Conservation (phyloP, 1,140 invertebrate genomes). For the Halictus rubicundus region DNA sequence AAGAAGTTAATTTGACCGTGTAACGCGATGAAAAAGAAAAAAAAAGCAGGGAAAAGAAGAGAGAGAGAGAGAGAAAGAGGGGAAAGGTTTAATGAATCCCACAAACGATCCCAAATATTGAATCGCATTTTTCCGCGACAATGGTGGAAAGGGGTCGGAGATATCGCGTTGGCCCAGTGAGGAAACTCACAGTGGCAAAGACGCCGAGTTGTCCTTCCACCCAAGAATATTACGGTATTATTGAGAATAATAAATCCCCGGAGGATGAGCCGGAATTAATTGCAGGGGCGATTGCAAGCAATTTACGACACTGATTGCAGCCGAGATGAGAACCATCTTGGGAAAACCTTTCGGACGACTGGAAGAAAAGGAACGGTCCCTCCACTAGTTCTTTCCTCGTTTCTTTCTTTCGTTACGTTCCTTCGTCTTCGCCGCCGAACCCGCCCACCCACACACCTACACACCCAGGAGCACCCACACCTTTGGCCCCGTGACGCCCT, state of each 20-base stretch:
- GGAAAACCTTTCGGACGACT: constrained; percentile 66
- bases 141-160: background rate
- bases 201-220: constrained; percentile 36
- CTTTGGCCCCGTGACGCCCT: constrained; percentile 2
- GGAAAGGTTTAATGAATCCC: background rate
- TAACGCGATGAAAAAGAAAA: background rate
- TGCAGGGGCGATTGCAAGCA: constrained; percentile 71
- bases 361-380: constrained; percentile 66
- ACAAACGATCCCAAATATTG: constrained; percentile 10
- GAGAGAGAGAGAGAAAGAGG: too few species aligned
- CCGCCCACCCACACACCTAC: background rate
- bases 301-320: constrained; percentile 73
- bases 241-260: constrained; percentile 71
- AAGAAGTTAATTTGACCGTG: background rate
- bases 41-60: too few species aligned
- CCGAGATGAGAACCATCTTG: constrained; percentile 71
- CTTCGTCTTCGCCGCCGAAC: constrained; percentile 1
- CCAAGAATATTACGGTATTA: constrained; percentile 68
- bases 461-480: constrained; percentile 19
- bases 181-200: constrained; percentile 15
- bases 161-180: constrained; percentile 16
- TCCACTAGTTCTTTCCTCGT: constrained; percentile 11
- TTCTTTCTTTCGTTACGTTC: constrained; percentile 24
- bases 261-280: constrained; percentile 72
- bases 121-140: constrained; percentile 18